Conservation (phyloP, 2,797 vertebrate genomes). For the Microhierax caerulescens region DNA sequence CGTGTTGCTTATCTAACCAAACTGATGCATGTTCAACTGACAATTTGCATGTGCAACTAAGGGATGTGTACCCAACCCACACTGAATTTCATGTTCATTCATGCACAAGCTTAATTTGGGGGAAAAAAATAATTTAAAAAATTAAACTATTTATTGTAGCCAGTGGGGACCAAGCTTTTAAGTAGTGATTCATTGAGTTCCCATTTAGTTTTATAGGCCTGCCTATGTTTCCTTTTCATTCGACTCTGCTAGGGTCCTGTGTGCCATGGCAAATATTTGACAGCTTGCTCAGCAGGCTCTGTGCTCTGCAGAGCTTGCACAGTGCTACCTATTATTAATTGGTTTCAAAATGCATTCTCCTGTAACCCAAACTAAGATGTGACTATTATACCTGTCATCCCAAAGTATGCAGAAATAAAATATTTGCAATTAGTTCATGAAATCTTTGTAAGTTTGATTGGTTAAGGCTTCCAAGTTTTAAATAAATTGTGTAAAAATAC, state of each 20-base stretch:
- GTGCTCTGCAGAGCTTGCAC: conserved; percentile 40
- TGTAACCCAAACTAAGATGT: conserved; percentile 54
- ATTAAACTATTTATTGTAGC: neutral
- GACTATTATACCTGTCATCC: conserved; percentile 65
- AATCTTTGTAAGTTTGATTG: conserved; percentile 54
- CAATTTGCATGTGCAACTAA: neutral
- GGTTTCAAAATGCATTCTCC: conserved; percentile 66
- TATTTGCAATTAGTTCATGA: conserved; percentile 64
- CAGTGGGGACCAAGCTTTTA: conserved; percentile 35
- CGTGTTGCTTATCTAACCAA: neutral
- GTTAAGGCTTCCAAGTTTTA: conserved; percentile 48
- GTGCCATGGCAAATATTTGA: conserved; percentile 61
- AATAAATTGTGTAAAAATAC: conserved; percentile 45
- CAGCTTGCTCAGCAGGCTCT: conserved; percentile 64
- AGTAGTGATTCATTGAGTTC: conserved; percentile 62
- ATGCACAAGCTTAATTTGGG: neutral
- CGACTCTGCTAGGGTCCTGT: conserved; percentile 57
- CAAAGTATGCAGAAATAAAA: conserved; percentile 63
- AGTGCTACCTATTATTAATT: conserved; percentile 62
- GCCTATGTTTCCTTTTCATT: conserved; percentile 60
- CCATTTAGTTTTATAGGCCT: conserved; percentile 64
- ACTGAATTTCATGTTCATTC: neutral
- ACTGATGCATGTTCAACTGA: neutral
- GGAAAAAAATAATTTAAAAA: neutral
- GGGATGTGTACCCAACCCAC: neutral